Base-by-base conservation (phyloP, 2,113 vertebrate genomes). In the Psittacula cyanocephala region DNA sequence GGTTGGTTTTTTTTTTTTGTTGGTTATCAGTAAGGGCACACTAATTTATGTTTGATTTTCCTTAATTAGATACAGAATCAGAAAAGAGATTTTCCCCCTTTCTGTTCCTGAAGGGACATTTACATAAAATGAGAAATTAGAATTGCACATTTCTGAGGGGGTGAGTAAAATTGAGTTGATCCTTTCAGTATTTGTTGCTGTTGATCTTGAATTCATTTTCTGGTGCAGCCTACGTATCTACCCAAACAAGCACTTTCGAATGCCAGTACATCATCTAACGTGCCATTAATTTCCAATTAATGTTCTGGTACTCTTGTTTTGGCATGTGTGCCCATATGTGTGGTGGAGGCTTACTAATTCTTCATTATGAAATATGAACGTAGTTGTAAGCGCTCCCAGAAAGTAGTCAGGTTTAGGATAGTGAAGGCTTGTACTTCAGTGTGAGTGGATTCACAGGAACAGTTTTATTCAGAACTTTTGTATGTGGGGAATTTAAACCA, bases 301-400 rank as follows among this genome's bases (percentile, higher is more conserved):
- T 28, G 12, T 86, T 68, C 43, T 86, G 5, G 0, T 68, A 69
- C 13, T 62, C 37, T 31, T 33, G 41, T 55, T 91, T 35, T 47
- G 70, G 50, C 25, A 17, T 28, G 35, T 0, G 0, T 52, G 53
- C 44, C 78, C 29, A 2, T 22, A 19, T 4, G 6, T 63, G 39
- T 1, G 5, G 2, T 65, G 65, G 33, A 79, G 52, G 15, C 57
- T 86, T 72, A 15, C 33, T 86, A 35, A 19, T 59, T 68, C 41
- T 86, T 86, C 19, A 17, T 65, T 18, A 27, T 27, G 33, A 86
- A 57, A 62, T 71, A 68, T 2, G 6, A 49, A 68, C 69, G 31
- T 24, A 81, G 9, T 24, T 84, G 39, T 78, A 79, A 86, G 69
- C 20, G 10, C 28, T 90, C 44, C 22, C 52, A 70, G 47, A 69